Base-by-base conservation (phyloP, 1,140 invertebrate genomes). In the Drosophila obscura region DNA sequence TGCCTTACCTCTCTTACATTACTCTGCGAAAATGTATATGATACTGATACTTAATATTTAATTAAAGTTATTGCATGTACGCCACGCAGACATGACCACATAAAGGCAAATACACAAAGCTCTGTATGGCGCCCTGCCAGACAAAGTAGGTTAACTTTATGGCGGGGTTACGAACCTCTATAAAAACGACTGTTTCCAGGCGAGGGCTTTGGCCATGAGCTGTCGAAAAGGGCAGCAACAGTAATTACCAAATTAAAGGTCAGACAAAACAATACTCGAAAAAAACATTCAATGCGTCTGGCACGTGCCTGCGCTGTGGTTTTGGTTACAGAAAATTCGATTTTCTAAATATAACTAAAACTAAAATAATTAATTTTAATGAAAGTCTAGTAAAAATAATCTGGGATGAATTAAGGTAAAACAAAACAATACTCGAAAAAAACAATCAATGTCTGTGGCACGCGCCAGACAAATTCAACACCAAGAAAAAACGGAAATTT, bases 141-240 rank as follows among this genome's bases (percentile, higher is more conserved):
- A 59, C 57, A 79, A 83, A 69, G 75, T 80, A 63, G 77, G 77
- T 76, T 80, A 80, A 31, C 66, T 55, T 65, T 62, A 73, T 79
- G 39, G 55, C 55, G 58, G 68, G 73, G 67, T 65, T 83, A 81
- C 58, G 60, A 77, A 64, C 67, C 79, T 73, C 67, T 64, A 58
- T 62, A 73, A 82, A 55, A 61, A 73, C 73, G 63, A 58, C 59
- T 43, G 68, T 60, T 55, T 56, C 73, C 49, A 61, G 79, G 72
- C 73, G 26, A 52, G 50, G 46, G 51, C 77, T 55, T 75, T 43
- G 44, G 59, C 78, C 71, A 26, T 26, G 35, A 39, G 44, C 22
- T 56, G 26, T 15, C 19, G 1, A 16, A 15, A 35, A 16, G 45
- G 45, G 65, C 13, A 45, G 45, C 48, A 31, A 41, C 60, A 69